Evolutionary conservation across 2,797 vertebrate genomes (phyloP).

Genomic region (Anisognathus igniventris): DNA sequence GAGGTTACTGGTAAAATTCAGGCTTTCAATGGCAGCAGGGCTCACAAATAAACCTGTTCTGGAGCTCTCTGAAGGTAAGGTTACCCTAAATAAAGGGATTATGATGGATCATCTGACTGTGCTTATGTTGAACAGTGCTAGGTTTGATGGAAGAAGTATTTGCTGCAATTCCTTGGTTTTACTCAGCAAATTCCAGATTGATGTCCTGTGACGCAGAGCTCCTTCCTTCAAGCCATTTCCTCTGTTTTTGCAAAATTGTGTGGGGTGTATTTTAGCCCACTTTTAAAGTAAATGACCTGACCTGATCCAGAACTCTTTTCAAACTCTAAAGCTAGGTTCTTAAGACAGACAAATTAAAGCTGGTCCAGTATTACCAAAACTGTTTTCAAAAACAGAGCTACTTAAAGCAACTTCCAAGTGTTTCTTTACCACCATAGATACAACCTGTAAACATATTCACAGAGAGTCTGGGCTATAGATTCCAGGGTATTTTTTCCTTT

Average conservation of each 20-base stretch:
- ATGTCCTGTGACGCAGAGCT: background rate
- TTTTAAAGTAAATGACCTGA: background rate
- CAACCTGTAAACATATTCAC: slow-evolving; percentile 4
- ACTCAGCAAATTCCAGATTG: background rate
- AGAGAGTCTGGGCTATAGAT: background rate
- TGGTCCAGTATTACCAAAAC: background rate
- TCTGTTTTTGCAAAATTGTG: background rate
- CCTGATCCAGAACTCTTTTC: background rate
- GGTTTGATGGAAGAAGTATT: background rate
- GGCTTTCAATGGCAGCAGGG: background rate
- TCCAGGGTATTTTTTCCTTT: background rate
- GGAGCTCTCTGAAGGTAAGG: background rate
- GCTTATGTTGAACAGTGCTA: background rate
- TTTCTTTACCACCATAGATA: background rate
- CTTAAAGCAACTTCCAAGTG: background rate
- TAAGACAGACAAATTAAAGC: background rate
- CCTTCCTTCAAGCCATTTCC: background rate
- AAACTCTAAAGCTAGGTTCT: background rate
- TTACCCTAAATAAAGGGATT: background rate
- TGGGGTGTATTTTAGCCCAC: background rate
- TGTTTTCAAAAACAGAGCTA: background rate
- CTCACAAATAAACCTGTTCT: background rate
- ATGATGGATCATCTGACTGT: background rate
- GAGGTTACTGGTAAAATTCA: background rate
- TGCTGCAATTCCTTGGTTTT: background rate